A percentile compares a stretch with the other conserved stretches of the same genome.
Conservation (phyloP, 2,113 vertebrate species). For the Siphamia tubifer region DNA sequence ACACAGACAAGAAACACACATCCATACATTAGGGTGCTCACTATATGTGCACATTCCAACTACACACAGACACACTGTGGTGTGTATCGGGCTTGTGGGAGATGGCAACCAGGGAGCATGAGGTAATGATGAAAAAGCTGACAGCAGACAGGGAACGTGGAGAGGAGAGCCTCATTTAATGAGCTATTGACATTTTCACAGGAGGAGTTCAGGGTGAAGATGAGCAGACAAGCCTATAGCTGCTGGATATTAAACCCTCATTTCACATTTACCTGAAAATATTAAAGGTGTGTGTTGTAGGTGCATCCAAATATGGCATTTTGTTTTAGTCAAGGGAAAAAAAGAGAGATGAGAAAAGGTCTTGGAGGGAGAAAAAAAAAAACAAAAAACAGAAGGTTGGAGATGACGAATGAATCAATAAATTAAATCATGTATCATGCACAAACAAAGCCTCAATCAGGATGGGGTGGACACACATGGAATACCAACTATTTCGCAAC, state of each 20-base stretch:
- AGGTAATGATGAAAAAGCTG: constrained; percentile 53
- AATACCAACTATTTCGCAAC: no score
- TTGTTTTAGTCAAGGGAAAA: no score
- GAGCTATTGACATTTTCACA: constrained; percentile 64
- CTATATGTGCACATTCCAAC: constrained; percentile 2
- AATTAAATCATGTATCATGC: not conserved
- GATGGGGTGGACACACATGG: not conserved
- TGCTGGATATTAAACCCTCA: constrained; percentile 21
- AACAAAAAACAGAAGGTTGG: not conserved
- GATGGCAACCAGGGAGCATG: constrained; percentile 37
- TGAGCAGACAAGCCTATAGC: not conserved
- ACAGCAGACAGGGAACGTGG: constrained; percentile 2
- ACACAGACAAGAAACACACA: not conserved
- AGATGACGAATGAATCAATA: not conserved
- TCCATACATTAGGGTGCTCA: not conserved
- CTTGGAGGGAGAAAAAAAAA: not conserved
- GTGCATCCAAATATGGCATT: not conserved
- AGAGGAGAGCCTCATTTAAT: constrained; percentile 43
- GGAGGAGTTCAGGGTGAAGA: constrained; percentile 8
- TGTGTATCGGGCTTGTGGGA: constrained; percentile 41
- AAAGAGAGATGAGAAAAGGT: not conserved
- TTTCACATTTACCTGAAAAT: not conserved
- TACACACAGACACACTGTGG: not conserved
- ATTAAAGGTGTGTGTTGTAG: not conserved
- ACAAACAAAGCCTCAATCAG: not conserved